Percentiles rank a stretch among this genome's conserved stretches.
Conservation (phyloP, 1,140 invertebrate species). For the Himalopsyche phryganea region DNA sequence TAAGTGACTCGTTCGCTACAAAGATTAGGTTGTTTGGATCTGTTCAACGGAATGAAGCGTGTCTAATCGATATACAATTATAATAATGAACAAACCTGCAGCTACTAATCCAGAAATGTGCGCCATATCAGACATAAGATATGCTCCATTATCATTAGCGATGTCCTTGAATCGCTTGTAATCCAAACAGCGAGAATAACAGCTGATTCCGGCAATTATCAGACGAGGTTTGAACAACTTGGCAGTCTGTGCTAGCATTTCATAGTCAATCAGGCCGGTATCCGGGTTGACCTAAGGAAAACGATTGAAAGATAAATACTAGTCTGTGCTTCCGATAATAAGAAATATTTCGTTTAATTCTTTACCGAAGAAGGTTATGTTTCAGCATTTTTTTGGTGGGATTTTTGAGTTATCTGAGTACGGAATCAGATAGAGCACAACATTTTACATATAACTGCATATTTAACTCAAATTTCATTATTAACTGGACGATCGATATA, state of each 20-base stretch:
- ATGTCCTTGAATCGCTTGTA: constrained; percentile 87
- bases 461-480: not conserved
- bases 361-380: too few relatives aligned
- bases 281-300: constrained; percentile 61
- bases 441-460: too few relatives aligned
- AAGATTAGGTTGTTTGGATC: too few relatives aligned
- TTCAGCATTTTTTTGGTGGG: constrained; percentile 6
- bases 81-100: constrained; percentile 56
- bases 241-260: constrained; percentile 77
- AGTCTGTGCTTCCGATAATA: too few relatives aligned
- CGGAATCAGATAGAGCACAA: too few relatives aligned
- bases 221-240: constrained; percentile 86
- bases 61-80: too few relatives aligned
- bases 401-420: too few relatives aligned
- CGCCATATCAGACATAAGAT: constrained; percentile 94
- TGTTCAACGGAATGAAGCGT: too few relatives aligned
- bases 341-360: too few relatives aligned
- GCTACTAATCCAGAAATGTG: constrained; percentile 91
- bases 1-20: too few relatives aligned
- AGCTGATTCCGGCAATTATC: constrained; percentile 93
- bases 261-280: constrained; percentile 94
- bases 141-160: constrained; percentile 79
- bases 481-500: too few relatives aligned
- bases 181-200: constrained; percentile 82
- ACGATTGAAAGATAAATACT: constrained; percentile 11